Percentiles rank a stretch among this genome's conserved stretches.
phyloP scores from a whole-genome alignment of 2,888 invertebrate genomes.

The Phytoseiulus persimilis region DNA sequence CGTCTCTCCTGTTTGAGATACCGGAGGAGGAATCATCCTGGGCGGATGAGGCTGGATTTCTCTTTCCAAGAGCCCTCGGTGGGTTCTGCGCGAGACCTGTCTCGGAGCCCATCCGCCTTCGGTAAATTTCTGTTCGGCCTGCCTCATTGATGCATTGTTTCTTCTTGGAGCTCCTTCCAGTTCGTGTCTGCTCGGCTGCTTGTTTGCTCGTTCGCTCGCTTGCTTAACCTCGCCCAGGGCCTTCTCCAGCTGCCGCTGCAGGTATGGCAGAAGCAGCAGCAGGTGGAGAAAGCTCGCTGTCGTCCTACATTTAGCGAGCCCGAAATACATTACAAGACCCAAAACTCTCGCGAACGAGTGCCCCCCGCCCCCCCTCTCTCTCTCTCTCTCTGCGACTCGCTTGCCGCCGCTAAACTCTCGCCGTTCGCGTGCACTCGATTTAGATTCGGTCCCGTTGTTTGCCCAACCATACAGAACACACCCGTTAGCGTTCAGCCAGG shows the following conservation, averaged over 20 bases:
- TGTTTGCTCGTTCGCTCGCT: background rate
- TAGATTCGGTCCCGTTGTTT: background rate
- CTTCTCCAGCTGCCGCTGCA: background rate
- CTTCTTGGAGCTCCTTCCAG: background rate
- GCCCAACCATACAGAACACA: background rate
- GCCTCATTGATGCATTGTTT: background rate
- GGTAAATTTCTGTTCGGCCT: background rate
- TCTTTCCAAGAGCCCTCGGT: no score
- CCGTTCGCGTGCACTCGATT: background rate
- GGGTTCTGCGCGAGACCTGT: no score
- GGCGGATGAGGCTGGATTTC: no score
- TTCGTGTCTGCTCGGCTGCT: background rate
- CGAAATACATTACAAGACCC: background rate
- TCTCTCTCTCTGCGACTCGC: background rate
- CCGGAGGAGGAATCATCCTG: no score
- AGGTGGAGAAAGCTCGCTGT: constrained; percentile 5
- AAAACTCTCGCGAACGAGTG: background rate
- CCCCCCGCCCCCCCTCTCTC: background rate
- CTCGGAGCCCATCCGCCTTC: no score
- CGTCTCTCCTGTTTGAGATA: no score
- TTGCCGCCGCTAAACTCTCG: background rate
- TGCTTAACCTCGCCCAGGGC: background rate
- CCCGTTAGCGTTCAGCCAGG: background rate
- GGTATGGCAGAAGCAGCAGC: background rate
- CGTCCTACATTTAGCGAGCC: constrained; percentile 5